Evolutionary conservation across 2,888 invertebrate genomes (phyloP).

Genomic region (Charanyca ferruginea): DNA sequence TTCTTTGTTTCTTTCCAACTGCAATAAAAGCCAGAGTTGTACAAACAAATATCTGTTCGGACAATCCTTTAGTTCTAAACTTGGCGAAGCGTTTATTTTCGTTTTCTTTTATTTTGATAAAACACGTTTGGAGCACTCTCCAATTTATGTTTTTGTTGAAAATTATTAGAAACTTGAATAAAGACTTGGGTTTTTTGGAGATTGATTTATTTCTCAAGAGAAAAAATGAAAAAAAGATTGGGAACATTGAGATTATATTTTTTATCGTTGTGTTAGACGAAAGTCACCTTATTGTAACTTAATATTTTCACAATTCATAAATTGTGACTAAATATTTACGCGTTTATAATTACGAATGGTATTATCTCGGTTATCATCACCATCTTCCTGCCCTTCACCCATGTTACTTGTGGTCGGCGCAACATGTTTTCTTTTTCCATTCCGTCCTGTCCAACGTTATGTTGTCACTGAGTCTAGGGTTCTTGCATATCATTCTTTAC

Average conservation of each 20-base stretch:
- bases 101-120: conserved; percentile 40
- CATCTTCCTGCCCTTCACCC: no score
- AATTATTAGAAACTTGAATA: conserved; percentile 12
- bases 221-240: conserved; percentile 20
- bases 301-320: no score
- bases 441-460: no score
- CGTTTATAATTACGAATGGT: no score
- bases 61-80: conserved; percentile 41
- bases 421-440: no score
- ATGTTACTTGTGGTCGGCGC: no score
- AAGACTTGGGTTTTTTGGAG: conserved; percentile 8
- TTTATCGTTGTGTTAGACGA: neutral
- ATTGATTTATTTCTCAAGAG: conserved; percentile 27
- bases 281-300: neutral
- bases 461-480: no score
- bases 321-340: no score
- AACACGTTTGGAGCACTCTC: conserved; percentile 33
- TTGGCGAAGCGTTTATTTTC: conserved; percentile 39
- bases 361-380: no score
- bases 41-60: conserved; percentile 33
- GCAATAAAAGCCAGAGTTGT: conserved; percentile 40
- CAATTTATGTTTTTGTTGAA: conserved; percentile 36
- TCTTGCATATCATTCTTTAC: no score
- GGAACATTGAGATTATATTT: conserved; percentile 6
- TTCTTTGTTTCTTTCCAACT: conserved; percentile 21